Evolutionary conservation across 2,113 vertebrate species (phyloP), one percentile per base, ranked within the genome.

Genomic region (Triplophysa dalaica): DNA sequence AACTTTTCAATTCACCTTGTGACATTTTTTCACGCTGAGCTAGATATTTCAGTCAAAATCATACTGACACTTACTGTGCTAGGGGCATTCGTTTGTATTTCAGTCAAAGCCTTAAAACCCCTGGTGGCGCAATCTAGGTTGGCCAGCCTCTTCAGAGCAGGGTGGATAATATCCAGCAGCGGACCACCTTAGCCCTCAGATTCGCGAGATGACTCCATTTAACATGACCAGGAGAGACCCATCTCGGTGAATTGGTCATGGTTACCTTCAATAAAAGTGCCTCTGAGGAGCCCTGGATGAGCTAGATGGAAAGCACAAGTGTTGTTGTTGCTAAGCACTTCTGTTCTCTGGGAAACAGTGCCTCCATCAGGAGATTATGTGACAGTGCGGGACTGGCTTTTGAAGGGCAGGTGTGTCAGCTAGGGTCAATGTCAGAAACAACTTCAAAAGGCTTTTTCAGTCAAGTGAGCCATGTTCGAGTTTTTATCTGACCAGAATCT

Each of bases 1-100:
- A 75, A 58, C 67, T 52, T 67, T 74, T 56, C 66, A 60, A 45
- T 60, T 72, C 58, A 60, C 58, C 45, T 77, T 77, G 29, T 60
- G 56, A 77, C 80, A 52, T 50, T 45, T 66, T 52, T 24, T 66
- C 75, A 33, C 66, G 61, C 33, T 77, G 61, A 52, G 48, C 58
- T 64, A 22, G 14, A 45, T 66, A 43, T 77, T 63, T n/a, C 56
- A 66, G 48, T 60, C 68, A 77, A 80, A 77, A 67, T 38, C 79
- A 80, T 52, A 50, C 52, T 24, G 22, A 21, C 68, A 64, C 43
- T 26, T 1, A 22, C 75, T 66, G 64, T 17, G 45, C 29, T 24
- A 5, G 74, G 81, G 70, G 67, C 50, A 43, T 54, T 70, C 13
- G 14, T 70, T 75, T 79, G 62, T 74, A 65, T 75, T 84, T 29